Base-by-base conservation (phyloP, 2,888 invertebrate species). In the Sarcophaga rosellei region DNA sequence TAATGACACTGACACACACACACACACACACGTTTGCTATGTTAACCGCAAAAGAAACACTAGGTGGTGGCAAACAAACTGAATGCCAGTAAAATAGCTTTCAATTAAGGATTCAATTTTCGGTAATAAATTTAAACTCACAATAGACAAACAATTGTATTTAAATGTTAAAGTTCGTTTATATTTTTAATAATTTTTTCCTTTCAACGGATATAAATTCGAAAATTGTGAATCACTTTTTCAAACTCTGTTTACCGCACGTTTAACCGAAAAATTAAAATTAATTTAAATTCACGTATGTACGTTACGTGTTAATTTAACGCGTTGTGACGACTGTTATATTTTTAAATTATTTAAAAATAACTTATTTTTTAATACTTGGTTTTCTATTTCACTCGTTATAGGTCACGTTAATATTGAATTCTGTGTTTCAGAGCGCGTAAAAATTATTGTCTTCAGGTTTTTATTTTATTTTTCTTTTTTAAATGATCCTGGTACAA, bases 331-430 rank as follows among this genome's bases (percentile, higher is more conserved):
- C 4, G 6, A 10, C 17, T 47, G 35, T 59, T 69, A 23, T 35
- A 57, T 65, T 23, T 57, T 63, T 76, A 70, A 72, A 65, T 79
- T 47, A 59, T 69, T 74, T 63, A 70, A 75, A 79, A 74, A 66
- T 74, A 84, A 59, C 65, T 74, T 63, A 69, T 68, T 23, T 65
- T 74, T 74, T 35, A 8, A 35, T 8, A 59, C 65, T 74, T 63
- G 69, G 57, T 44, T 65, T 74, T 69, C 23, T 63, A 63, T 23
- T 63, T 59, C 68, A 35, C 53, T 59, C 20, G n/a, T 66, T 47
- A 70, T 63, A 70, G 53, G 61, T 75, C n/a, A 76, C 69, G 75
- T 69, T 59, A n/a, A 1, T 57, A 75, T 57, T n/a, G 15, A 72
- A 76, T 61, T 72, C 17, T 53, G 53, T 53, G 53, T 53, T 53